Evolutionary conservation across 2,888 invertebrate species (phyloP), one percentile per base, ranked within the genome.

Genomic region (Eupithecia insigniata): DNA sequence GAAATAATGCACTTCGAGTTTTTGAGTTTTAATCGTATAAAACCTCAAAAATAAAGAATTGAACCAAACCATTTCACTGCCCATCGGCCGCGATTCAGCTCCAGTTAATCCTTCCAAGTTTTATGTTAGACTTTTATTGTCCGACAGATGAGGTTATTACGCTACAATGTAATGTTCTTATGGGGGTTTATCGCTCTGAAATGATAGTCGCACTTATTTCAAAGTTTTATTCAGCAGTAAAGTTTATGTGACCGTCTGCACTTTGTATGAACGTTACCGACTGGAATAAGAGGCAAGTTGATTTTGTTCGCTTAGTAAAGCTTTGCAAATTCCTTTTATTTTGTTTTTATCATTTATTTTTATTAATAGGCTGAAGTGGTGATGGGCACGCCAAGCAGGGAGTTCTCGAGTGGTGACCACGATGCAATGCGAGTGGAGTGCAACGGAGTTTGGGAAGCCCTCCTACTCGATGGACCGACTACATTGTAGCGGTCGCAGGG

Each of bases 171-270:
- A 77, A 70, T 69, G 70, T 72, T 66, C 43, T 73, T 64, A 70
- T 66, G 73, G 55, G 73, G 72, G 64, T 77, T 79, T 77, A 79
- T 78, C 62, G 79, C 67, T 66, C 70, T 67, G 76, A 75, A 78
- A 78, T 77, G 78, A 79, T 79, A 78, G 75, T 73, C 72, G 77
- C 76, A 78, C 75, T 79, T 77, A 77, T 77, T 76, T 66, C 55
- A 67, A 69, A 64, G 74, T 78, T 78, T 78, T 78, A 79, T 77
- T 74, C 66, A 60, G 69, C 78, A 67, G 68, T 78, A 72, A 79
- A 74, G 66, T 73, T 71, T 66, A 71, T 69, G 69, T 64, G 73
- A 66, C 71, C 69, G 64, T 71, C 74, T 71, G 78, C 71, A 70
- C 70, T 71, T 74, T 71, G 71, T 74, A 55, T 67, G 74, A 69